These are phyloP conservation scores for Pseudolycoriella hygida DNA, from an alignment of 2,888 invertebrate genomes.

Conservation along the genomic window DNA sequence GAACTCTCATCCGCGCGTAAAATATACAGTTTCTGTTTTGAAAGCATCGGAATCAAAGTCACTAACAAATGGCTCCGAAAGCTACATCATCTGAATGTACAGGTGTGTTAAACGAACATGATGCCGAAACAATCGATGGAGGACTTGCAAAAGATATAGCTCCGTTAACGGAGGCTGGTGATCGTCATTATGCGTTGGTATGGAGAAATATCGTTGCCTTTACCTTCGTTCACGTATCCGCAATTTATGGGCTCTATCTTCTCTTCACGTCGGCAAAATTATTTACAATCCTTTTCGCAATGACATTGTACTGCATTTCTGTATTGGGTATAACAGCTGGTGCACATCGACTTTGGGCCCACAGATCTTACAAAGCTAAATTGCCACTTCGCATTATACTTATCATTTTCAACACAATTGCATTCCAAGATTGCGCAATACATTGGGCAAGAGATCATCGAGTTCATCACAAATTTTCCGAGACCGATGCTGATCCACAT, in stretches of 20 bases:
- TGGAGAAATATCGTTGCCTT: constrained; percentile 76
- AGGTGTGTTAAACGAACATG: constrained; percentile 45
- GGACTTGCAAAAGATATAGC: constrained; percentile 39
- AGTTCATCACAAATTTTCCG: constrained; percentile 84
- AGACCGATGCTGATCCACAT: constrained; percentile 88
- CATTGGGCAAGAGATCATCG: constrained; percentile 70
- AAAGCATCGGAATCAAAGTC: too few species aligned
- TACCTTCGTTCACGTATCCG: constrained; percentile 53
- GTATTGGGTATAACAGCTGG: constrained; percentile 94
- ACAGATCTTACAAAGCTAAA: constrained; percentile 89
- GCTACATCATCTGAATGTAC: constrained; percentile 28
- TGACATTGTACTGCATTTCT: constrained; percentile 22
- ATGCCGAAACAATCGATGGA: constrained; percentile 44
- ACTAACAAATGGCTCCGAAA: constrained; percentile 34
- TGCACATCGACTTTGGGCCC: constrained; percentile 90
- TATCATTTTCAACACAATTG: constrained; percentile 68
- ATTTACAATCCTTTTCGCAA: constrained; percentile 42
- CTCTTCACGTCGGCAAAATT: constrained; percentile 56
- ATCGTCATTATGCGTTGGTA: constrained; percentile 41
- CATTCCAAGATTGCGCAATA: constrained; percentile 70
- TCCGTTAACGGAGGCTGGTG: constrained; percentile 36
- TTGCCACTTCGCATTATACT: constrained; percentile 70
- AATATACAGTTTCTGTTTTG: too few species aligned
- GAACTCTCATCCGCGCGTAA: too few species aligned
- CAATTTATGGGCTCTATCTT: constrained; percentile 57